Evolutionary conservation across 2,797 vertebrate genomes (phyloP), one percentile per base, ranked within the genome.

Genomic region (Mallotus villosus): DNA sequence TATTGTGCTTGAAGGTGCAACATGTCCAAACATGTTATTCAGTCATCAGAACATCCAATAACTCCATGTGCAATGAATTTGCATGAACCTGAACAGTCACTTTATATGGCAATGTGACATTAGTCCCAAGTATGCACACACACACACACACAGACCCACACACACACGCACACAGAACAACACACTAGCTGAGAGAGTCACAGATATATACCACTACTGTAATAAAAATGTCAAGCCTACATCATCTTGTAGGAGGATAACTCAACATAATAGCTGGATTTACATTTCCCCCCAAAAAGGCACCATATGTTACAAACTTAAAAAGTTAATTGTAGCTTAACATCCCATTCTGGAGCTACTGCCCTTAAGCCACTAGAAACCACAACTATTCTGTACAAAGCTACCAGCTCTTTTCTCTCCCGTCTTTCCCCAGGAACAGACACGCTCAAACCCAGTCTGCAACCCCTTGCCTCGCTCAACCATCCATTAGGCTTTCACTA

Each of bases 291-390:
- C 88, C 86, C 89, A 86, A 34, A 34, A 34, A 34, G 32, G 82
- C 83, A 85, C 88, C 90, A 91, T 89, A 90, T 91, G 90, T 75
- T 85, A 86, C 85, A 86, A 84, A 85, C 83, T 92, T 88, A 87
- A 90, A 92, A 91, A 89, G 87, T 92, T 92, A 93, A 93, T 93
- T 92, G 89, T 91, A 86, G 83, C 89, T 86, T 87, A 90, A 88
- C 90, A 88, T 92, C 91, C 89, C 90, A 89, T 91, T 90, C 85
- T 87, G 84, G 75, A 88, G 84, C 83, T 85, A 71, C 84, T 83
- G 86, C 85, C 87, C 86, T 83, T 74, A 92, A 92, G 91, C 92
- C 90, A 37, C 91, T 91, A 85, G 82, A 90, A 86, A 79, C 90
- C 90, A 88, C 91, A 91, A 92, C 85, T 89, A 92, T 92, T 92